Conservation (phyloP, 2,113 vertebrate genomes). For the Acanthisitta chloris region DNA sequence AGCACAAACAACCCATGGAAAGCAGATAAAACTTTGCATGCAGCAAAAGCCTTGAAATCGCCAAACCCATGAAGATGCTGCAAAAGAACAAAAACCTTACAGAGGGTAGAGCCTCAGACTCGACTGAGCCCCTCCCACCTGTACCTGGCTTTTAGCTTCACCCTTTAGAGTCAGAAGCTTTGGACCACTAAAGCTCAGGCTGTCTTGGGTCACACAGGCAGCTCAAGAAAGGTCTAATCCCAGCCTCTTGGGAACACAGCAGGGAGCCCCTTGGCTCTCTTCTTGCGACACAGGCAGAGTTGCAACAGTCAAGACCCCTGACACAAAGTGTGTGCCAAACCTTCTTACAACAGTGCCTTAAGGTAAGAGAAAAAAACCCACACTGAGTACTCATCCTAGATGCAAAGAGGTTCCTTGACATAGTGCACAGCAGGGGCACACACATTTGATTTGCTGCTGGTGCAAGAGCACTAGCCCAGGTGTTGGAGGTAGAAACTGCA, state of each 20-base stretch:
- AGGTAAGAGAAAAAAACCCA: not conserved
- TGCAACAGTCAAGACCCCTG: not conserved
- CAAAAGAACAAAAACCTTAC: fast-evolving
- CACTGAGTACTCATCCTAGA: fast-evolving
- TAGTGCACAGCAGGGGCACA: fast-evolving
- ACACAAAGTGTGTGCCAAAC: fast-evolving
- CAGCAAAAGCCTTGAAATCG: not conserved
- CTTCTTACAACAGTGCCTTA: not conserved
- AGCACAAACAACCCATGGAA: not conserved
- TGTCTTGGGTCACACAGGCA: not conserved
- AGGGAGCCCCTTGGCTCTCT: not conserved
- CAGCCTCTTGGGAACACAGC: not conserved
- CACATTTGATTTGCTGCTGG: fast-evolving
- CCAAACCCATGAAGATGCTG: not conserved
- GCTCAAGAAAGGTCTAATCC: not conserved
- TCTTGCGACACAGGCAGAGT: not conserved
- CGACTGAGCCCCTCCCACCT: fast-evolving
- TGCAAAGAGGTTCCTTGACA: not conserved
- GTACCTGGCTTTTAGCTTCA: not conserved
- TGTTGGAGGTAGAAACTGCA: not conserved
- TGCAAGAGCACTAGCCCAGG: fast-evolving
- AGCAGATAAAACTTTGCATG: not conserved
- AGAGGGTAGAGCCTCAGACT: not conserved
- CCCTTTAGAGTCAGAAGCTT: not conserved
- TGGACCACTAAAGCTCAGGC: not conserved